phyloP scores from a whole-genome alignment of 2,888 invertebrate species.

The Dynastes hyllus region DNA sequence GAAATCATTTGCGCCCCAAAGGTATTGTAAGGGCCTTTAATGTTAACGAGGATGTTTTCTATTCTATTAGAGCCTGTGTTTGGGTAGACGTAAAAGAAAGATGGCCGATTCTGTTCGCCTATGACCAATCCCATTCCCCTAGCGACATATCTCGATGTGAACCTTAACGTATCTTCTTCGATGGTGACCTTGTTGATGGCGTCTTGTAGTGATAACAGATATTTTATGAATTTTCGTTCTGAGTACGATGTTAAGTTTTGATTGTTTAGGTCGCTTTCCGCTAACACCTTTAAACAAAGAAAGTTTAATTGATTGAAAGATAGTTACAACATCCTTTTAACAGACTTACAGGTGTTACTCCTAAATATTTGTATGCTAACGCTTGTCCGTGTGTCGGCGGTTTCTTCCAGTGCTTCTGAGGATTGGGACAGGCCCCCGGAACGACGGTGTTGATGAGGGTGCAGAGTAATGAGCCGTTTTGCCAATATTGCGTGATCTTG shows the following conservation, averaged over 20 bases:
- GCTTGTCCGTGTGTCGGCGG: slow-evolving; percentile 76
- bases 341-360: slow-evolving; percentile 74
- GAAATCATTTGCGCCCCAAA: slow-evolving; percentile 62
- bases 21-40: slow-evolving; percentile 67
- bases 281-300: slow-evolving; percentile 72
- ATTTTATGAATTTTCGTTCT: slow-evolving; percentile 75
- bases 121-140: slow-evolving; percentile 77
- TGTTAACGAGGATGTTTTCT: slow-evolving; percentile 62
- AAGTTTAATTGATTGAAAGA: not conserved
- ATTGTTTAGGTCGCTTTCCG: slow-evolving; percentile 73
- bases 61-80: slow-evolving; percentile 58
- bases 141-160: slow-evolving; percentile 74
- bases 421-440: slow-evolving; percentile 77
- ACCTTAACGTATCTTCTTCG: slow-evolving; percentile 59
- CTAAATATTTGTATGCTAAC: slow-evolving; percentile 77
- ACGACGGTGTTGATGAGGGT: slow-evolving; percentile 75
- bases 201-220: slow-evolving; percentile 72
- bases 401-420: slow-evolving; percentile 69
- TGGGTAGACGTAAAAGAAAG: slow-evolving; percentile 75
- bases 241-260: slow-evolving; percentile 72
- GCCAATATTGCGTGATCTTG: slow-evolving; percentile 74
- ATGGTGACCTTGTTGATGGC: slow-evolving; percentile 61
- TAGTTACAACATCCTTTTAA: not conserved
- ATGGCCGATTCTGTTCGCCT: slow-evolving; percentile 74
- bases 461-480: slow-evolving; percentile 77